Evolutionary conservation across 1,140 invertebrate species (phyloP).

Genomic region (Sogatella furcifera): DNA sequence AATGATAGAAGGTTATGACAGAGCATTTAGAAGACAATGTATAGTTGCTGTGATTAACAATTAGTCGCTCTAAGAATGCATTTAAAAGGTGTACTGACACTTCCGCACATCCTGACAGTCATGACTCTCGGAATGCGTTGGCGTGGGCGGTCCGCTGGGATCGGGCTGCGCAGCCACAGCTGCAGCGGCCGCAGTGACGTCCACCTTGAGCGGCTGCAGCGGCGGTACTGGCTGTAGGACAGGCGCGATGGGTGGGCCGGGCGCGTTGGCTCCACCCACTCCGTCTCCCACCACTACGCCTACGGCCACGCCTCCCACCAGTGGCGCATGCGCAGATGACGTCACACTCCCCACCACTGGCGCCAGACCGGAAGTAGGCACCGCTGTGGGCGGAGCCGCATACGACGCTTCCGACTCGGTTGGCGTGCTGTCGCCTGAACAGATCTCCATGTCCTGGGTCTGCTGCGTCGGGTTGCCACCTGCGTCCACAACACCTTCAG

Average conservation of each 20-base stretch:
- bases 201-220: slow-evolving; percentile 15
- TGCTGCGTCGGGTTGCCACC: slow-evolving; percentile 10
- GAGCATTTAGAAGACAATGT: too few relatives aligned
- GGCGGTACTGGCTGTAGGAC: background rate
- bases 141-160: slow-evolving; percentile 46
- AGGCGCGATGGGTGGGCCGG: background rate
- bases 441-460: slow-evolving; percentile 73
- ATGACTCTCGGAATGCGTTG: slow-evolving; percentile 55
- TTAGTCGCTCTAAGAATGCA: too few relatives aligned
- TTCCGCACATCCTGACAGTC: slow-evolving; percentile 48
- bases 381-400: slow-evolving; percentile 20
- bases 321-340: too few relatives aligned
- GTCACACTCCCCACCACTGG: too few relatives aligned
- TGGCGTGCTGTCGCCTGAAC: slow-evolving; percentile 69
- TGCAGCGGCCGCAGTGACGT: slow-evolving; percentile 17
- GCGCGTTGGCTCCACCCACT: background rate
- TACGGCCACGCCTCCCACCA: too few relatives aligned
- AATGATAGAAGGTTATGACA: too few relatives aligned
- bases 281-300: too few relatives aligned
- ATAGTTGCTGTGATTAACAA: too few relatives aligned
- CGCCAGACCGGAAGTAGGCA: slow-evolving; percentile 9
- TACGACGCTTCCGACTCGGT: slow-evolving; percentile 52
- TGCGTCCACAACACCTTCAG: background rate
- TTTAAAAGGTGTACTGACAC: slow-evolving; percentile 30
- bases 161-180: slow-evolving; percentile 17